These are phyloP conservation scores for Clepsis dumicolana DNA, from an alignment of 2,888 invertebrate species.

Conservation along the genomic window DNA sequence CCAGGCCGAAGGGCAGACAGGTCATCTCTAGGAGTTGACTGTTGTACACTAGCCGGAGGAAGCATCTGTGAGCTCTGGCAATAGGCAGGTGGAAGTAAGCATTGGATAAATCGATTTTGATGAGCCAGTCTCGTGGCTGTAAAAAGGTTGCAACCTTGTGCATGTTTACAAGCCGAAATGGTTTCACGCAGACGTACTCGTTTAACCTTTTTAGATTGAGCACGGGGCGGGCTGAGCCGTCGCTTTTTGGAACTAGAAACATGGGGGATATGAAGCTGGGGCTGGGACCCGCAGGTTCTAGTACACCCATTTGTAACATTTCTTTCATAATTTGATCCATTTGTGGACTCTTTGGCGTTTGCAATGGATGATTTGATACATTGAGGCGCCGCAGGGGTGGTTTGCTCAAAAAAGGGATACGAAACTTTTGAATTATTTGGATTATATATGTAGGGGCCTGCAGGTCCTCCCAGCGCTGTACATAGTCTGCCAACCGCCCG, in stretches of 20 bases:
- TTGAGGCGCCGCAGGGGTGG: background rate
- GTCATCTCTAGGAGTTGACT: background rate
- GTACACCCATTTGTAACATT: conserved; percentile 8
- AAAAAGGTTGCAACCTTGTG: conserved; percentile 17
- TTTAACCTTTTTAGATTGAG: conserved; percentile 40
- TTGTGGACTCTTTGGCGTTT: conserved; percentile 8
- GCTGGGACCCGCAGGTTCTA: conserved; percentile 3
- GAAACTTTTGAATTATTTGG: conserved; percentile 37
- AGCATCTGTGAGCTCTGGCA: conserved; percentile 3
- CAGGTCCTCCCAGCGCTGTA: conserved; percentile 6
- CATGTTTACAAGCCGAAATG: conserved; percentile 34
- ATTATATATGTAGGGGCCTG: conserved; percentile 29
- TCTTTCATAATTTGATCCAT: background rate
- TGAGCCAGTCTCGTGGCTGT: conserved; percentile 2
- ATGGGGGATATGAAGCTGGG: conserved; percentile 32
- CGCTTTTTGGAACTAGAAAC: conserved; percentile 26
- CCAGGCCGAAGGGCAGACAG: background rate
- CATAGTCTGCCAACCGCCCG: background rate
- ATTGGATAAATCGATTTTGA: conserved; percentile 1
- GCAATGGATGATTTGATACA: background rate
- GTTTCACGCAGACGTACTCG: conserved; percentile 18
- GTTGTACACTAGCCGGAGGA: background rate
- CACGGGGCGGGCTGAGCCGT: conserved; percentile 22
- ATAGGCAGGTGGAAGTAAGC: background rate
- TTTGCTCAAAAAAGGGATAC: conserved; percentile 32